Conservation (phyloP, 2,797 vertebrate genomes). For the Lophura swinhoii region DNA sequence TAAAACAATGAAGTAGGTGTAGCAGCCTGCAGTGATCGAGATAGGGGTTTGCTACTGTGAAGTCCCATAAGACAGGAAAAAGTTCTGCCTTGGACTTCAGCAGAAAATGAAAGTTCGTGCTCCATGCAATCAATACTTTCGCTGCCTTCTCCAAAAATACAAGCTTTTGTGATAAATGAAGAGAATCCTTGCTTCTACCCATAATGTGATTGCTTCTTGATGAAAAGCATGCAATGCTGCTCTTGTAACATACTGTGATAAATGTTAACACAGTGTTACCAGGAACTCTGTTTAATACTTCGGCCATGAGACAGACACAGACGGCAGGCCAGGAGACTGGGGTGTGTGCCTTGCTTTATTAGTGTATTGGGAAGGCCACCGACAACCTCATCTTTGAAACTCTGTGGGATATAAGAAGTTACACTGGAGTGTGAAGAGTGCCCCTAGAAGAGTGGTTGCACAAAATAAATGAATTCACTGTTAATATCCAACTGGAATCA, state of each 20-base stretch:
- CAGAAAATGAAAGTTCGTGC: neutral
- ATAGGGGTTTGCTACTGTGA: neutral
- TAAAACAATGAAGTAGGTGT: neutral
- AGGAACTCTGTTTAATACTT: neutral
- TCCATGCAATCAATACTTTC: neutral
- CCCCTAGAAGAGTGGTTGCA: neutral
- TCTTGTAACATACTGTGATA: neutral
- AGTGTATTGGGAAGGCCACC: neutral
- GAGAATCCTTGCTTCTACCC: neutral
- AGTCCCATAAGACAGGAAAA: neutral
- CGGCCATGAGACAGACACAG: neutral
- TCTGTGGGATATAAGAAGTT: neutral
- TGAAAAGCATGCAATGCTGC: neutral
- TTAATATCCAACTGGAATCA: accelerated
- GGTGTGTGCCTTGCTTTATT: neutral
- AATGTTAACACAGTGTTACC: neutral
- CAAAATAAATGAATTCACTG: neutral
- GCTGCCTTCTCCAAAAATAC: neutral
- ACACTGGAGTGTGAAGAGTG: neutral
- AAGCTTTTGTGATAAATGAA: neutral
- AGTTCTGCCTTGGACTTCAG: neutral
- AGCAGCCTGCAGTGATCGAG: neutral
- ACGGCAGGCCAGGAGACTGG: neutral
- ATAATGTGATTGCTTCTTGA: neutral
- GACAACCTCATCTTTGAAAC: neutral